Percentiles rank a stretch among this genome's conserved stretches.
Evolutionary conservation across 2,113 vertebrate genomes (phyloP).

Genomic region (Psettodes erumei): DNA sequence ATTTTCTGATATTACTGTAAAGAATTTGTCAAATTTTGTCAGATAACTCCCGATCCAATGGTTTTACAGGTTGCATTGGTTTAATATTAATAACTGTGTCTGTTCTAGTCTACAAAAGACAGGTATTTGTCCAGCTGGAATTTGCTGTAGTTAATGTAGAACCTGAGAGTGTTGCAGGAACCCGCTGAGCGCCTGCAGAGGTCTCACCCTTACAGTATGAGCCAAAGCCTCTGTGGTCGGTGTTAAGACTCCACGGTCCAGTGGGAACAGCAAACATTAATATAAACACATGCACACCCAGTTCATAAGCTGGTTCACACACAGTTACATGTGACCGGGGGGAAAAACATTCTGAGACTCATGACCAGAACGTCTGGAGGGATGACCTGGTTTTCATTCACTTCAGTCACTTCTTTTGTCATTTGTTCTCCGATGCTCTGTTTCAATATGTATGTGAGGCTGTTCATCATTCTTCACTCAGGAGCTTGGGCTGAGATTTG

Average conservation of each 20-base stretch:
- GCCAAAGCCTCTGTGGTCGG: neutral
- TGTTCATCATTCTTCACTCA: conserved; percentile 9
- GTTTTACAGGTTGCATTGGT: neutral
- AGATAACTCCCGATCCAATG: neutral
- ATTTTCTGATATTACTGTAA: too few relatives aligned
- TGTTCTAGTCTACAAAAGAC: neutral
- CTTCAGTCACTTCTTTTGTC: conserved; percentile 10
- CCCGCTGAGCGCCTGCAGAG: conserved; percentile 21
- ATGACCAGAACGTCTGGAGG: conserved; percentile 67
- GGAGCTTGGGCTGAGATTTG: too few relatives aligned
- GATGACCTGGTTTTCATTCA: conserved; percentile 67
- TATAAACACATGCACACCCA: conserved; percentile 32
- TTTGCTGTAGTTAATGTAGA: too few relatives aligned
- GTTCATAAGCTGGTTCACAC: conserved; percentile 50
- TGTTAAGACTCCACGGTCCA: neutral
- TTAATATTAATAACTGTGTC: neutral
- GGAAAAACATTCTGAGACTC: conserved; percentile 71
- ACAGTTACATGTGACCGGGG: conserved; percentile 66
- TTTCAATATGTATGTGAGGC: neutral
- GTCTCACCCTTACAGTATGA: neutral
- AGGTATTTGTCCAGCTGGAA: too few relatives aligned
- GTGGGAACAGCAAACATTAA: conserved; percentile 20
- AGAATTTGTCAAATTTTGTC: neutral
- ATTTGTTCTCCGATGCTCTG: conserved; percentile 19
- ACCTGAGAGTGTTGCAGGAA: conserved; percentile 62